A percentile compares a stretch with the other conserved stretches of the same genome.
Evolutionary conservation across 2,113 vertebrate species (phyloP).

Genomic region (Ciconia boyciana): DNA sequence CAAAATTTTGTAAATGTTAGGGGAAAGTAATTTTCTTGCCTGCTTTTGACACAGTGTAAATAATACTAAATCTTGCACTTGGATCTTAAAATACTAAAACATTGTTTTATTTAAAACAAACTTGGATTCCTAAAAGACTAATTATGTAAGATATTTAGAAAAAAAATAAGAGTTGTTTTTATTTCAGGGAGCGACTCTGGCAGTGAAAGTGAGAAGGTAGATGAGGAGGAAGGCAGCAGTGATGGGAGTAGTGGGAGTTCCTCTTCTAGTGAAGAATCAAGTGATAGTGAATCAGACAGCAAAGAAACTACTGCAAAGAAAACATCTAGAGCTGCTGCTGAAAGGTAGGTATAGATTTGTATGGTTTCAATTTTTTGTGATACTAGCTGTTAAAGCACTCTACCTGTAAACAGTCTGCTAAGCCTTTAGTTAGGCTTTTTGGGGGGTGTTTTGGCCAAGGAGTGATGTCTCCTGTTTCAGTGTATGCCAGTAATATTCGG

Average conservation of each 20-base stretch:
- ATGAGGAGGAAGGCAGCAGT: conserved; percentile 67
- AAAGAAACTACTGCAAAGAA: conserved; percentile 67
- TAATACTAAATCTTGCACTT: neutral
- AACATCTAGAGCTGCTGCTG: neutral
- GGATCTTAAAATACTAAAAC: neutral
- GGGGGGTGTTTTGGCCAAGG: neutral
- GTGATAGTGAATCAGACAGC: conserved; percentile 71
- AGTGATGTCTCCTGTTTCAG: neutral
- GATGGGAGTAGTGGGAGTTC: conserved; percentile 71
- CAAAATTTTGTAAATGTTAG: neutral
- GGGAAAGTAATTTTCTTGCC: neutral
- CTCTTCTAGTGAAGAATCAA: conserved; percentile 71
- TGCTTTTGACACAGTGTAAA: neutral
- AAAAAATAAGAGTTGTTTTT: neutral
- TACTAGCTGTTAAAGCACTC: neutral
- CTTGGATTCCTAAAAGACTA: neutral
- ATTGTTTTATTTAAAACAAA: neutral
- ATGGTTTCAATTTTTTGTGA: neutral
- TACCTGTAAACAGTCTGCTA: neutral
- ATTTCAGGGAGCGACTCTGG: conserved; percentile 74
- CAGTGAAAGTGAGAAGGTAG: conserved; percentile 73
- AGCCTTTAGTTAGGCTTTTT: neutral
- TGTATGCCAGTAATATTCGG: neutral
- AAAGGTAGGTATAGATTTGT: conserved; percentile 56
- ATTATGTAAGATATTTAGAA: neutral